These are phyloP conservation scores for Cryptoblepharus egeriae DNA, from an alignment of 2,797 vertebrate genomes.

Conservation along the genomic window DNA sequence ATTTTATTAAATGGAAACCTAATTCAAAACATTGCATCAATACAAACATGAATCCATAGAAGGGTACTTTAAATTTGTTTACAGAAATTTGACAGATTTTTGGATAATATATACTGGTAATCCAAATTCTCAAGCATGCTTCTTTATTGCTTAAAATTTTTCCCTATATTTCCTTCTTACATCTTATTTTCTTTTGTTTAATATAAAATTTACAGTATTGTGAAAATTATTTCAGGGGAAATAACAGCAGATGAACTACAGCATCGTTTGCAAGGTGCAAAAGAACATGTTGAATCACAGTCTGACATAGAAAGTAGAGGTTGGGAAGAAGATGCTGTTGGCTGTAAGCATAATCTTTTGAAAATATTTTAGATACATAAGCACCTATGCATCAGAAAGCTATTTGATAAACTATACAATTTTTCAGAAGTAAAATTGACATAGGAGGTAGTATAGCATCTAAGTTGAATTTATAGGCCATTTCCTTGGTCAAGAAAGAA, in stretches of 20 bases:
- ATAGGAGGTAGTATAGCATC: too few relatives aligned
- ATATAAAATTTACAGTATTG: conserved; percentile 21
- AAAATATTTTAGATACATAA: neutral
- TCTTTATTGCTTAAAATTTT: too few relatives aligned
- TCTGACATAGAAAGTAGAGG: conserved; percentile 78
- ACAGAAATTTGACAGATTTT: neutral
- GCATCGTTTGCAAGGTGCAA: conserved; percentile 88
- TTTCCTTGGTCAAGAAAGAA: too few relatives aligned
- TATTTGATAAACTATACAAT: too few relatives aligned
- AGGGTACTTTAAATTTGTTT: neutral
- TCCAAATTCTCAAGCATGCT: neutral
- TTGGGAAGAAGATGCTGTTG: conserved; percentile 72
- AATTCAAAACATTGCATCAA: neutral
- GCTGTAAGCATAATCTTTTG: conserved; percentile 64
- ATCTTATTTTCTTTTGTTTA: too few relatives aligned
- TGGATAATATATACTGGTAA: neutral
- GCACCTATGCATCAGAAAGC: too few relatives aligned
- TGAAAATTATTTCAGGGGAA: conserved; percentile 83
- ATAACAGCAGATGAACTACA: conserved; percentile 94
- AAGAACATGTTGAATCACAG: conserved; percentile 87
- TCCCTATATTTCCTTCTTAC: neutral
- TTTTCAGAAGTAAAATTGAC: too few relatives aligned
- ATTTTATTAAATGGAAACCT: neutral
- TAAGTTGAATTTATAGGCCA: too few relatives aligned
- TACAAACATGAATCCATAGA: neutral